A percentile compares a stretch with the other conserved stretches of the same genome.
These are phyloP conservation scores for Amphiura filiformis DNA, from an alignment of 35 echinoderm and acorn worm species.

Conservation along the genomic window DNA sequence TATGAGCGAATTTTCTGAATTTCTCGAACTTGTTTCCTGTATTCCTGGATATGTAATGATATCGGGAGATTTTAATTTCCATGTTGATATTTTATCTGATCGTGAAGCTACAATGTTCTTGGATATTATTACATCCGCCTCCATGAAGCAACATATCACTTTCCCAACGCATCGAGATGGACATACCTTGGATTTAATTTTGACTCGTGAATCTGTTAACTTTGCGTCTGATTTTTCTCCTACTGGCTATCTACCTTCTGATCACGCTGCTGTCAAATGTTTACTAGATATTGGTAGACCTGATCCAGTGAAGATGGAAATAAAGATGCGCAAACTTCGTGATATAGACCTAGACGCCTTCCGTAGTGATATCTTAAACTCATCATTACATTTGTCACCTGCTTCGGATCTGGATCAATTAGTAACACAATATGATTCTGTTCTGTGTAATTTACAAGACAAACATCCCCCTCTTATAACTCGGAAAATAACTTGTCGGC, in stretches of 20 bases:
- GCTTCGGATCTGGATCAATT: neutral
- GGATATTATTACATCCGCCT: constrained; percentile 11
- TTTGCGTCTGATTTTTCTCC: neutral
- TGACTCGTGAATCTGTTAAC: neutral
- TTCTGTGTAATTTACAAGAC: constrained; percentile 23
- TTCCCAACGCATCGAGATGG: constrained; percentile 20
- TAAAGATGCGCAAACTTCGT: constrained; percentile 28
- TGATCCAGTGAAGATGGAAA: neutral
- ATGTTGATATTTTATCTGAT: constrained; percentile 37
- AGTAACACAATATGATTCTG: constrained; percentile 2
- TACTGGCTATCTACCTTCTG: constrained; percentile 10
- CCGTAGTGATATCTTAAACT: constrained; percentile 35
- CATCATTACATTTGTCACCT: constrained; percentile 29
- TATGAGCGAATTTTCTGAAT: constrained; percentile 21
- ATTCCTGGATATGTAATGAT: constrained; percentile 7
- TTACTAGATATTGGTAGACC: constrained; percentile 9
- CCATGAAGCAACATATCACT: constrained; percentile 34
- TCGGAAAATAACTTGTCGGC: constrained; percentile 24
- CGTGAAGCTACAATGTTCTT: constrained; percentile 17
- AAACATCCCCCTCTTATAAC: constrained; percentile 28
- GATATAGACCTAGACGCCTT: constrained; percentile 44
- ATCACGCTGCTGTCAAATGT: neutral
- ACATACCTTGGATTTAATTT: constrained; percentile 41
- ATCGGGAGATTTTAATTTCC: constrained; percentile 48
- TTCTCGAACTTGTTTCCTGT: constrained; percentile 5